Evolutionary conservation across 2,797 vertebrate species (phyloP).

Genomic region (Fistularia commersonii): DNA sequence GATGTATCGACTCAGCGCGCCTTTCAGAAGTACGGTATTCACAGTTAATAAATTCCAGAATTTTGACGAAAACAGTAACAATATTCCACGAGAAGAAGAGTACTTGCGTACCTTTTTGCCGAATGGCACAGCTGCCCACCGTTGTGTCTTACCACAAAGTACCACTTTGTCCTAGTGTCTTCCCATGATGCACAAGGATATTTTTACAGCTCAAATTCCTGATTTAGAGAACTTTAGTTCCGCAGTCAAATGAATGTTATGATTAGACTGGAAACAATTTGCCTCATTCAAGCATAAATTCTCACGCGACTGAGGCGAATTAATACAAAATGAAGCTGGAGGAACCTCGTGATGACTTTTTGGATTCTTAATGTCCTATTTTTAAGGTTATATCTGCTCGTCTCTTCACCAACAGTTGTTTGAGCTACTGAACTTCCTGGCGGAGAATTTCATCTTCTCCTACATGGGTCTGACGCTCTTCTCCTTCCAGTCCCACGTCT

Average conservation of each 20-base stretch:
- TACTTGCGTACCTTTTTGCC: too few species aligned
- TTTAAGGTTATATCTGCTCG: not conserved
- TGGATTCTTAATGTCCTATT: not conserved
- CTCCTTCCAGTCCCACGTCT: slow-evolving; percentile 96
- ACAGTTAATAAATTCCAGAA: too few species aligned
- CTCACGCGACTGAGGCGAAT: not conserved
- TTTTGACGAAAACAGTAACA: too few species aligned
- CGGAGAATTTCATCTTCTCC: slow-evolving; percentile 99
- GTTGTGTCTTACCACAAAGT: too few species aligned
- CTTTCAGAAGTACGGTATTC: too few species aligned
- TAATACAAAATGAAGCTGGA: not conserved
- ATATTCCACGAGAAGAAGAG: too few species aligned
- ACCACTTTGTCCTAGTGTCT: too few species aligned
- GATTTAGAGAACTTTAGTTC: too few species aligned
- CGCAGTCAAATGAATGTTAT: too few species aligned
- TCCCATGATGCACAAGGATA: not conserved
- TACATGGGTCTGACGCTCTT: slow-evolving; percentile 98
- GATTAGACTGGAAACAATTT: too few species aligned
- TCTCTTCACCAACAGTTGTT: slow-evolving; percentile 79
- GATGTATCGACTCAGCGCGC: too few species aligned
- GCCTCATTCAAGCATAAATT: not conserved
- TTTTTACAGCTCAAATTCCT: not conserved
- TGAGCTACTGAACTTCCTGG: slow-evolving; percentile 97
- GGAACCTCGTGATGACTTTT: not conserved
- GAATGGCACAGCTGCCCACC: too few species aligned